A percentile compares a stretch with the other conserved stretches of the same genome.
Evolutionary conservation across 2,888 invertebrate genomes (phyloP).

Genomic region (Rugalucina vietnamica): DNA sequence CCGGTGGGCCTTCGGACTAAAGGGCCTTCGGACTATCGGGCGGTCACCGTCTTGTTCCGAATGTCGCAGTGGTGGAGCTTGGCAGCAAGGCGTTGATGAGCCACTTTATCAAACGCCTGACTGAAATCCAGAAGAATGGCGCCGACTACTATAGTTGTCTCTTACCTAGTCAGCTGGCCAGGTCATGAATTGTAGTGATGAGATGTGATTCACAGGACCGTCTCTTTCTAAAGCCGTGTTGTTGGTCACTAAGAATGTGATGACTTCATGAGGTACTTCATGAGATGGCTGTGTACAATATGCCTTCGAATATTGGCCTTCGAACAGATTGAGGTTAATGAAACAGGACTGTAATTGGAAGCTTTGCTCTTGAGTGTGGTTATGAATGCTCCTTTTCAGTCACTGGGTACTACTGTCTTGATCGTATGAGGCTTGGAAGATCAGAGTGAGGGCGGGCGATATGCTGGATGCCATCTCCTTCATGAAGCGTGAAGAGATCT

Average conservation of each 20-base stretch:
- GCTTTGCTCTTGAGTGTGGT: background rate
- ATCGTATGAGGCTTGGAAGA: background rate
- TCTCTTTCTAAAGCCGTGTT: conserved; percentile 5
- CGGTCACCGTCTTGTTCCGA: conserved; percentile 12
- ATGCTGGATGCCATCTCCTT: background rate
- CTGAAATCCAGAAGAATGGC: background rate
- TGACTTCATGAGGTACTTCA: background rate
- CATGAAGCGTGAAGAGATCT: background rate
- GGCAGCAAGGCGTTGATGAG: conserved; percentile 13
- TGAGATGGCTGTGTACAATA: conserved; percentile 9
- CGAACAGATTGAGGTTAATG: background rate
- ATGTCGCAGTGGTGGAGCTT: conserved; percentile 41
- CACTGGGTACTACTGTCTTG: background rate
- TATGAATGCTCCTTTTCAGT: background rate
- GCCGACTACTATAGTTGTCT: background rate
- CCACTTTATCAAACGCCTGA: background rate
- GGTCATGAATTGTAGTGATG: background rate
- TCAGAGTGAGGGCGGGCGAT: background rate
- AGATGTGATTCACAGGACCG: background rate
- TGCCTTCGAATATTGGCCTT: background rate
- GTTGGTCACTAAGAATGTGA: background rate
- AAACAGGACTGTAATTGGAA: background rate
- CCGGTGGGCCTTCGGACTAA: too few relatives aligned
- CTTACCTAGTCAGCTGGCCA: background rate
- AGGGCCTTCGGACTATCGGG: too few relatives aligned